Evolutionary conservation across 2,888 invertebrate genomes (phyloP), one percentile per base, ranked within the genome.

Genomic region (Notodonta dromedarius): DNA sequence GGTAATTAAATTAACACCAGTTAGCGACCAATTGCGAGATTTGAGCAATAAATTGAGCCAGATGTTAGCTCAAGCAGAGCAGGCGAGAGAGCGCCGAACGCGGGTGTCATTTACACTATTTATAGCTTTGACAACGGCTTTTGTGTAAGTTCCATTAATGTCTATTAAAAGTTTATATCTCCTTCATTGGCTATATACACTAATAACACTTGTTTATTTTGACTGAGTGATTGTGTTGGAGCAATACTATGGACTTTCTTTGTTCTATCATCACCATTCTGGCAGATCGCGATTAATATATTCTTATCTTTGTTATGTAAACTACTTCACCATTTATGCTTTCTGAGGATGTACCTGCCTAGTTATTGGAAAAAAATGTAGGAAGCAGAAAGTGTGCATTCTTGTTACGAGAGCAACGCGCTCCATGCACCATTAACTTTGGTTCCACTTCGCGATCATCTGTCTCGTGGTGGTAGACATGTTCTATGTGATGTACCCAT

Each of bases 1-100:
- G 73, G 78, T 89, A 83, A 91, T 91, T 90, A 82, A 90, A 91
- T 92, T 90, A 91, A 87, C 89, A 84, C 86, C 83, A 84, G 83
- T 90, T 88, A 87, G 76, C 82, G 79, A 80, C 85, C 86, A 90
- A 86, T 90, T 90, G 89, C 77, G 84, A 87, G 90, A 92, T 90
- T 91, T 86, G 87, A 84, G 87, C 85, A 73, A 83, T 86, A 83
- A 87, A 88, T 83, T 85, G 71, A 71, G 76, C 77, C 86, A 86
- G 85, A 86, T 86, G 87, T 75, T 78, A 70, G 68, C 63, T 62
- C 61, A 63, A 62, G 66, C 60, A 60, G 61, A 66, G 73, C 68
- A 65, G 69, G 71, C 68, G 68, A 78, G 67, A 62, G 69, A 60
- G 57, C 53, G 59, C 63, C 67, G 67, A 65, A 67, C 62, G 74